Base-by-base conservation (phyloP, 2,797 vertebrate genomes). In the Poecilia gillii region DNA sequence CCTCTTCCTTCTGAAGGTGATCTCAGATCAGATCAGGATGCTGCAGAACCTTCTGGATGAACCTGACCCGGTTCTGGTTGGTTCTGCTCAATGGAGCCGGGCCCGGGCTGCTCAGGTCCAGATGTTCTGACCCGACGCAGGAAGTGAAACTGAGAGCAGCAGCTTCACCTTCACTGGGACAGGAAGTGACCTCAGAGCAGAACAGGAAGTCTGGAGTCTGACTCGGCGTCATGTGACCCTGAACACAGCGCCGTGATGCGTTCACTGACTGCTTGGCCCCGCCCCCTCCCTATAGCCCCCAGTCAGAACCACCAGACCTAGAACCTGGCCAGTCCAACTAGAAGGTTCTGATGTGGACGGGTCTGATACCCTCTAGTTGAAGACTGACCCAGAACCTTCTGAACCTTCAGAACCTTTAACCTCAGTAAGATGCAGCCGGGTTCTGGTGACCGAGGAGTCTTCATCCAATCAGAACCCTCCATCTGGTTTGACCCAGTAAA, bases 1-100 rank as follows among this genome's bases (percentile, higher is more conserved):
- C 85, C 82, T 79, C 74, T 25, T 84, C 66, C 64, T 13, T 7
- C 33, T 74, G 51, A 41, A 39, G 14, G 59, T 77, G 70, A 62
- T 14, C 45, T 62, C 70, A 20, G 57, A 51, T 73, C 62, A 57
- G 71, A 47, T 75, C 2, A 23, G 55, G 74, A 36, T 18, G 1
- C 46, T 36, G 43, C 72, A 41, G 31, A 73, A 49, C 72, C 73
- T 68, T 33, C 25, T 75, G 81, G 73, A 73, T 20, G 0, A 25
- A 5, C 16, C 72, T 23, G 72, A 47, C 18, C 46, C 46, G 9
- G 31, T 73, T 51, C 72, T 23, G 7, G 5, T 3, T 2, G 16
- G 46, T 49, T 49, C 71, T 73, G 25, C 1, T 47, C 18, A 11
- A 9, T 46, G 45, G 45, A 46, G 14, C 46, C 43, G 12, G 43